Evolutionary conservation across 2,113 vertebrate species (phyloP), one percentile per base, ranked within the genome.

Genomic region (Macaca nemestrina): DNA sequence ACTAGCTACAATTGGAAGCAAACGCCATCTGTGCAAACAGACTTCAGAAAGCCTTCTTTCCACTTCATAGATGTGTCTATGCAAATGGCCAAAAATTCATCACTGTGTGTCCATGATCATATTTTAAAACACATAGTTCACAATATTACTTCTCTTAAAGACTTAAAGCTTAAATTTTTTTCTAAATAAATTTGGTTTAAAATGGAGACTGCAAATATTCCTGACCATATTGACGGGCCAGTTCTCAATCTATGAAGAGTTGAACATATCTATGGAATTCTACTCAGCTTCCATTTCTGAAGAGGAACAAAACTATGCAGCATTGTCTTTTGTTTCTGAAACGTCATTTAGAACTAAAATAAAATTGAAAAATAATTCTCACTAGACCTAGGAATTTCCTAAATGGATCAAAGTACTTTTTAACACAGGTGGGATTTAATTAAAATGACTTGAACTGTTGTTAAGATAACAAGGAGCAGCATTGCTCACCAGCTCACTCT

Each of bases 1-100:
- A 0, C 50, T 9, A 0, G 10, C 10, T 5, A 7, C 3, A 6
- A 3, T 2, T 0, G 18, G 35, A 5, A 20, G 57, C 43, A 59
- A 2, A 18, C 0, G 1, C 2, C 2, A 12, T 22, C 12, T 1
- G 20, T 25, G 30, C 27, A 8, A 64, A 30, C 61, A 64, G 55
- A 30, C 43, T 23, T 2, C 22, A 6, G 81, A 13, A 64, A n/a
- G 13, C 13, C 57, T 6, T 20, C 11, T 13, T 11, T n/a, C 61
- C 22, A 18, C 35, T 20, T 3, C 8, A 25, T 5, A 83, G 48
- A 9, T 4, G 8, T 55, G 59, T 50, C 64, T 7, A 8, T 2
- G 38, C 0, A 13, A 64, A 86, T 0, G 1, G n/a, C n/a, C 32
- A 25, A 55, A 23, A 70, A 52, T 22, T 48, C 52, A 18, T 16